Evolutionary conservation across 2,888 invertebrate genomes (phyloP), one percentile per base, ranked within the genome.

Genomic region (Orthosia gothica): DNA sequence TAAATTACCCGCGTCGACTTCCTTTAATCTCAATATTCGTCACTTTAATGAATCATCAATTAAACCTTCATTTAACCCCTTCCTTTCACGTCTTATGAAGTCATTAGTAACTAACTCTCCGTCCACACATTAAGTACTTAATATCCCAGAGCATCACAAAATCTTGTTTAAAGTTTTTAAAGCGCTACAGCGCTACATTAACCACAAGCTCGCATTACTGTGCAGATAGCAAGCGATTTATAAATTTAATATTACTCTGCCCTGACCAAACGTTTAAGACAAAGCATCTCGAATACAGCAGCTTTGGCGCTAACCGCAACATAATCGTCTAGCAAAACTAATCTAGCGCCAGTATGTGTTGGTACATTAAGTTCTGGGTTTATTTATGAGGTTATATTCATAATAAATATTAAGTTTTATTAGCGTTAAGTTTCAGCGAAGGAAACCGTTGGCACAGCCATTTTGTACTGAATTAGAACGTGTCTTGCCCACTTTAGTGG

Each of bases 141-240:
- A 58, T 73, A 32, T 55, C 47, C n/a, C 5, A 52, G 47, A 73
- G 59, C 55, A 61, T 47, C 12, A 23, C 9, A 74, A 57, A 23
- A 70, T 61, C 58, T 59, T 57, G 2, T 72, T 79, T 47, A 40
- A 50, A 77, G 59, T 61, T 70, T 79, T 54, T 63, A 54, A 83
- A 79, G 61, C 67, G 68, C 64, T 79, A 52, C 52, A 78, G 32
- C 49, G 59, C 57, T 55, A 32, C 82, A 81, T 81, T 83, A 67
- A 61, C 70, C 74, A 68, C 74, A 52, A 67, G 49, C 65, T n/a
- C n/a, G n/a, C n/a, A n/a, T n/a, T n/a, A 75, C 32, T 23, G 18
- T 57, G 18, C 15, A 74, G 54, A 79, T 70, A 79, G 84, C 59
- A 13, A 49, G 61, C 64, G 58, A 79, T 79, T 74, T 83, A 79